Base-by-base conservation (phyloP, 2,113 vertebrate genomes). In the Pygoscelis adeliae region DNA sequence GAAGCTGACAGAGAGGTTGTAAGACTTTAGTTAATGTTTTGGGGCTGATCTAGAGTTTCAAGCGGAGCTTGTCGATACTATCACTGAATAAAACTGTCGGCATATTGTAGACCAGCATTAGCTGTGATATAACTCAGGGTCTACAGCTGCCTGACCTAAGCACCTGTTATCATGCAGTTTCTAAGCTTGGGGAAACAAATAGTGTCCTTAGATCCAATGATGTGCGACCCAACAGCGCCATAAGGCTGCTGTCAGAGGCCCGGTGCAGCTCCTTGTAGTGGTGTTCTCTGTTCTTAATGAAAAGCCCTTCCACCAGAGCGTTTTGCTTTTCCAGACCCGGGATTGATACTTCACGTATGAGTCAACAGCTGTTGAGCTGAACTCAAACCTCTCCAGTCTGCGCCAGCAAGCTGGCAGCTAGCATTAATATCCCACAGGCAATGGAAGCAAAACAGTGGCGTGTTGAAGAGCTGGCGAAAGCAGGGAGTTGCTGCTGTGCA, bases 321-420 rank as follows among this genome's bases (percentile, higher is more conserved):
- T 73, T 93, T 82, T 89, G 47, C 34, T 70, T 95, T 95, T 96
- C 76, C 66, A 84, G 42, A 65, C 14, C 14, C 0, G 0, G 63
- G 65, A 36, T 7, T 82, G 81, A 36, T 92, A 46, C 61, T 90
- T 89, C 30, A 58, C 0, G 0, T 59, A 10, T 50, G 80, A 84
- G 59, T 87, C 76, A 93, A 93, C 78, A 83, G 85, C 91, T 85
- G 80, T 66, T 79, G 61, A 83, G 70, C 76, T 93, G 85, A 88
- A 89, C 44, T 84, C 3, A 6, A 90, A 82, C 63, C 85, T 66
- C 79, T 93, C 32, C 65, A 72, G n/a, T 65, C 53, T 72, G 49
- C 11, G 23, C 79, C 76, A 87, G 81, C 79, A 47, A 84, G 46
- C 78, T 87, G 77, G 87, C 61, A 91, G 63, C 70, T 61, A 62